Conservation (phyloP, 1,140 invertebrate genomes). For the Pogonomyrmex californicus region DNA sequence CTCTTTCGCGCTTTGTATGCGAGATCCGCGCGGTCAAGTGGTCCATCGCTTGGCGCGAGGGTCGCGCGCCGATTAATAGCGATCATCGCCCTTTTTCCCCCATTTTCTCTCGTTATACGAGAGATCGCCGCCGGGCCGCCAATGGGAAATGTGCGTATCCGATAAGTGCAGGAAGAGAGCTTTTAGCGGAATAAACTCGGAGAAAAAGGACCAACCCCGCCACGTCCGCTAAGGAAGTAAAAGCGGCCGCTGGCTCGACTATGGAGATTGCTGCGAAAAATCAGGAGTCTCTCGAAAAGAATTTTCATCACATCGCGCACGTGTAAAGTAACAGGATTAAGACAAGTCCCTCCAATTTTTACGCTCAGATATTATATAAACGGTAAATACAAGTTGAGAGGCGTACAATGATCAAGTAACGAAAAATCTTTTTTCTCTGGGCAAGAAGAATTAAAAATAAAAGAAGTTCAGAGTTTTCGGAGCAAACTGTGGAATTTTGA, state of each 20-base stretch:
- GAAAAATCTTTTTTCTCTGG: background rate
- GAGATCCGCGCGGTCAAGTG: conserved; percentile 50
- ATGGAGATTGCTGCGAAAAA: conserved; percentile 9
- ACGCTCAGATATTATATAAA: background rate
- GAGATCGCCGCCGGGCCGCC: conserved; percentile 5
- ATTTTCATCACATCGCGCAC: background rate
- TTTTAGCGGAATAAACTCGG: conserved; percentile 47
- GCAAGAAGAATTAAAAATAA: background rate
- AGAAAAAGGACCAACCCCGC: background rate
- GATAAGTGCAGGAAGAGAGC: conserved; percentile 13
- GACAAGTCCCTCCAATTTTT: background rate
- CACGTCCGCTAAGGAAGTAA: conserved; percentile 14
- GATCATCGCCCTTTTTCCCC: conserved; percentile 43
- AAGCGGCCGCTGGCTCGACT: background rate
- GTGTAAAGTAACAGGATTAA: background rate
- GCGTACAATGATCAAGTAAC: too few relatives aligned
- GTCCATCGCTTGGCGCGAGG: conserved; percentile 42
- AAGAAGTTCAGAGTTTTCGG: background rate
- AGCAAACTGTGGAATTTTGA: background rate
- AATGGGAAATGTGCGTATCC: conserved; percentile 2
- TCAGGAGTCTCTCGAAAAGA: background rate
- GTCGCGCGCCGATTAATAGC: conserved; percentile 70
- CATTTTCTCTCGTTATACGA: conserved; percentile 40
- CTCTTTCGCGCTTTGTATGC: conserved; percentile 49
- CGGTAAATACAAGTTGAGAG: background rate